Conservation (phyloP, 35 echinoderm and acorn worm genomes). For the Holothuria glaberrima region DNA sequence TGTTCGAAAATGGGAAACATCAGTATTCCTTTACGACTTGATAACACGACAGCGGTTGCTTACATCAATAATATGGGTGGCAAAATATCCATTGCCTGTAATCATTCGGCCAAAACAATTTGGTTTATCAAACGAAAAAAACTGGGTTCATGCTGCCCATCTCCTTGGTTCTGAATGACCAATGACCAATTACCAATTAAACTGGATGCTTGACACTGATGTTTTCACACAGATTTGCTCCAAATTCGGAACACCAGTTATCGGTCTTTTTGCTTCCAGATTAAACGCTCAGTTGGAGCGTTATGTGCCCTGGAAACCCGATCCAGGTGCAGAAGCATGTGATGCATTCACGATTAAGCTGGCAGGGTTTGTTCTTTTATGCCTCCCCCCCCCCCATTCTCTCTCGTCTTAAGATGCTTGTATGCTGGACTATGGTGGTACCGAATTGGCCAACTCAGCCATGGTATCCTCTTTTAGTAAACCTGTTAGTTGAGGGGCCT, state of each 20-base stretch:
- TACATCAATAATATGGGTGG: constrained; percentile 58
- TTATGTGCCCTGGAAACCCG: constrained; percentile 59
- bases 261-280: constrained; percentile 41
- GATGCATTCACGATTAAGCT: constrained; percentile 67
- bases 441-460: constrained; percentile 72
- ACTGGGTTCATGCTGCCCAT: background rate
- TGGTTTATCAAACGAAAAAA: background rate
- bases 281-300: constrained; percentile 23
- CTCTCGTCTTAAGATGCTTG: constrained; percentile 50
- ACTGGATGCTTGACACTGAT: constrained; percentile 23
- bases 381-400: constrained; percentile 64
- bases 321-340: constrained; percentile 45
- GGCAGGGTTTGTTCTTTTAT: constrained; percentile 36
- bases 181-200: constrained; percentile 16
- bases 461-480: constrained; percentile 56
- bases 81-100: constrained; percentile 64
- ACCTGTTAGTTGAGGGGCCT: constrained; percentile 21
- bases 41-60: constrained; percentile 67
- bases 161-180: constrained; percentile 3
- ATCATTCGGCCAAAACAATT: constrained; percentile 37
- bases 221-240: constrained; percentile 58
- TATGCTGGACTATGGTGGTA: constrained; percentile 54
- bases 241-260: constrained; percentile 38
- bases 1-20: constrained; percentile 59
- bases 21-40: constrained; percentile 39